Evolutionary conservation across 2,888 invertebrate species (phyloP).

Genomic region (Drosophila pullipes): DNA sequence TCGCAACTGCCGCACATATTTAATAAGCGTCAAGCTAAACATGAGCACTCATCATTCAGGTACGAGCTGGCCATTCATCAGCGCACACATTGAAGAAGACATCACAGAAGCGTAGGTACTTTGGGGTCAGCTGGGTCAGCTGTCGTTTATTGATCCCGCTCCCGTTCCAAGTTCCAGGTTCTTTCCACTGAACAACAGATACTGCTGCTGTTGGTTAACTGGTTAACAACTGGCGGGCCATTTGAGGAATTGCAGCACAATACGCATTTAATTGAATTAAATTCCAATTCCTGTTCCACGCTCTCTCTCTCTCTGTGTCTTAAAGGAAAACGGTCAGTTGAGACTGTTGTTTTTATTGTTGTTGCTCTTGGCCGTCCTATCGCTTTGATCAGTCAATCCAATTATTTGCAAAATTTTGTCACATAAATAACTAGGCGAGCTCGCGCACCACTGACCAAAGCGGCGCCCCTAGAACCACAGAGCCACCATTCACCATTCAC

Average conservation of each 20-base stretch:
- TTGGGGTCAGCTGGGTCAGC: conserved; percentile 76
- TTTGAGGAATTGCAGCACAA: conserved; percentile 80
- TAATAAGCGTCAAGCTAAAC: conserved; percentile 69
- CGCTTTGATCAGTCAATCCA: conserved; percentile 85
- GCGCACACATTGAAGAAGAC: conserved; percentile 61
- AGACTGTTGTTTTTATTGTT: not conserved
- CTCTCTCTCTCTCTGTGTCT: not conserved
- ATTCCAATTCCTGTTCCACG: conserved; percentile 70
- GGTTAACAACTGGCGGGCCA: conserved; percentile 65
- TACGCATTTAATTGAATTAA: conserved; percentile 85
- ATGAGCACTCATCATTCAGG: conserved; percentile 73
- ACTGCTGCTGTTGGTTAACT: conserved; percentile 37
- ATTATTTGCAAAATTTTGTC: conserved; percentile 86
- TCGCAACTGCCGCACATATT: conserved; percentile 69
- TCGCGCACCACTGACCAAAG: conserved; percentile 32
- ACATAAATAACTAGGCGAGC: conserved; percentile 84
- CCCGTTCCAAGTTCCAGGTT: not conserved
- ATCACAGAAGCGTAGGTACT: conserved; percentile 37
- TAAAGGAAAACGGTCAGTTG: not conserved
- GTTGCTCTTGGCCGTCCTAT: conserved; percentile 67
- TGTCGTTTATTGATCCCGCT: conserved; percentile 35
- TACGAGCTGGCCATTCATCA: conserved; percentile 55
- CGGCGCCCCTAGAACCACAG: conserved; percentile 50
- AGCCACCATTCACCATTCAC: conserved; percentile 12
- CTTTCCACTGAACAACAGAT: not conserved